Percentiles rank a stretch among this genome's conserved stretches.
Conservation (phyloP, 2,113 vertebrate species). For the Genyomyrus donnyi region DNA sequence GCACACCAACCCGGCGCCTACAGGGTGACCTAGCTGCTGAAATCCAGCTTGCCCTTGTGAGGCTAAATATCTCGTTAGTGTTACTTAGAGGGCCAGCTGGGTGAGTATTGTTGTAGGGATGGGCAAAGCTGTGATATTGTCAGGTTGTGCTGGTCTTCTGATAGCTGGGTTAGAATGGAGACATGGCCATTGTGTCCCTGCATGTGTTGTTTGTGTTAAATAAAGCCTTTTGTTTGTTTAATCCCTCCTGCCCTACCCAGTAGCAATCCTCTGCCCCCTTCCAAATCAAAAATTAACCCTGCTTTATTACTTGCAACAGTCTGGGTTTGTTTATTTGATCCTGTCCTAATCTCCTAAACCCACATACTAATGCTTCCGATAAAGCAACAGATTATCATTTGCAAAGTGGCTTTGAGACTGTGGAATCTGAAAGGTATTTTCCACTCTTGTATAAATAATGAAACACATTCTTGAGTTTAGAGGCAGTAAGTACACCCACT, state of each 20-base stretch:
- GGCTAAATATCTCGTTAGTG: neutral
- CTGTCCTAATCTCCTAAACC: neutral
- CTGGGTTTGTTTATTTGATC: conserved; percentile 6
- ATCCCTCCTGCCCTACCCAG: neutral
- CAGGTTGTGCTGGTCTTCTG: neutral
- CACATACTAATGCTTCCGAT: neutral
- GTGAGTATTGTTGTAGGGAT: neutral
- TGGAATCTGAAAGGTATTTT: neutral
- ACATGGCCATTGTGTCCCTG: neutral
- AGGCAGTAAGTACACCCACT: neutral
- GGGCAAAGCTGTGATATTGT: neutral
- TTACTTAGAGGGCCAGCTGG: neutral
- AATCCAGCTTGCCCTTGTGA: neutral
- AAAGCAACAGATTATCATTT: neutral
- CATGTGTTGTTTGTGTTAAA: neutral
- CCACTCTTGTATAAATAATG: neutral
- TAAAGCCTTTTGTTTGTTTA: neutral
- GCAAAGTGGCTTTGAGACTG: neutral
- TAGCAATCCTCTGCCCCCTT: neutral
- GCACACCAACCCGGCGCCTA: neutral
- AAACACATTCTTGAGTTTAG: neutral
- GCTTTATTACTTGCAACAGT: neutral
- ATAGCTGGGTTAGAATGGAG: neutral
- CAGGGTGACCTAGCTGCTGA: neutral
- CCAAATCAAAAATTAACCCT: conserved; percentile 1